A percentile compares a stretch with the other conserved stretches of the same genome.
Conservation (phyloP, 2,113 vertebrate genomes). For the Rallus limicola region DNA sequence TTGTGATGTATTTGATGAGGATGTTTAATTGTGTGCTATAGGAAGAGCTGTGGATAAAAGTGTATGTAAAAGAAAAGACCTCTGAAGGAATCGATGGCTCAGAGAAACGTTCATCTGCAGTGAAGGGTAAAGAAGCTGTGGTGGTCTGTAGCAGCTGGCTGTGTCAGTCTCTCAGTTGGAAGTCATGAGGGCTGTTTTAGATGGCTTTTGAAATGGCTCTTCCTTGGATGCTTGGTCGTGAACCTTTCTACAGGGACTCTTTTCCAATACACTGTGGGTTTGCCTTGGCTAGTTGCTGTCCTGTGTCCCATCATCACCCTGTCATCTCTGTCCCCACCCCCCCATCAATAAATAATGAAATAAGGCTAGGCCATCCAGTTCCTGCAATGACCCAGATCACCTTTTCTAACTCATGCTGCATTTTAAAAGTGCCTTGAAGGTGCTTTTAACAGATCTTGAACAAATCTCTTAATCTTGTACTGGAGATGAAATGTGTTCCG, state of each 20-base stretch:
- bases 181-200: background rate
- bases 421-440: background rate
- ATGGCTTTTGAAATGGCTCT: background rate
- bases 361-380: background rate
- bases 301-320: too few species aligned
- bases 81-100: background rate
- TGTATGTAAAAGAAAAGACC: background rate
- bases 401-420: background rate
- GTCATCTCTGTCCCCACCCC: too few species aligned
- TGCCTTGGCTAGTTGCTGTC: background rate
- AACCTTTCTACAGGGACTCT: background rate
- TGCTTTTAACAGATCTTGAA: background rate
- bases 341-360: background rate
- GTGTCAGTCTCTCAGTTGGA: background rate
- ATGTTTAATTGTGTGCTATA: background rate
- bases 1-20: background rate
- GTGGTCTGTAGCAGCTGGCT: background rate
- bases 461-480: background rate
- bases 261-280: background rate
- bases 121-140: background rate
- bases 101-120: background rate
- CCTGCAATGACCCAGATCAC: background rate
- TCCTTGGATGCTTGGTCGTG: background rate
- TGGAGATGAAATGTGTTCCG: background rate
- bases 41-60: background rate